These are phyloP conservation scores for Phalloptychus januarius DNA, from an alignment of 2,797 vertebrate genomes.

Conservation along the genomic window DNA sequence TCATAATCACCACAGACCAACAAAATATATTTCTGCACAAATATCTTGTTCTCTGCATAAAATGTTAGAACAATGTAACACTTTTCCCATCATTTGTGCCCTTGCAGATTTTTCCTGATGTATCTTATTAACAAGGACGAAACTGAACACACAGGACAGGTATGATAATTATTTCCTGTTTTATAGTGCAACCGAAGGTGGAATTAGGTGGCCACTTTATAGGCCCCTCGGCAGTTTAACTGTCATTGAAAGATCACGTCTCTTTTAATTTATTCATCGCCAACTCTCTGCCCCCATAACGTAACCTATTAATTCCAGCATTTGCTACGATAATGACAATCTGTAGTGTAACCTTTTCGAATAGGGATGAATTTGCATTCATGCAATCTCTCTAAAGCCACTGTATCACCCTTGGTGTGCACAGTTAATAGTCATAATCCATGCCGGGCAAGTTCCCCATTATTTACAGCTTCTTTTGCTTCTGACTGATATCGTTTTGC, in stretches of 20 bases:
- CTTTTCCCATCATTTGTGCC: constrained; percentile 31
- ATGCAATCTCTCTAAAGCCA: constrained; percentile 36
- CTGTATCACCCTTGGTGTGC: constrained; percentile 26
- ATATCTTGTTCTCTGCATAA: not conserved
- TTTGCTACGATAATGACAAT: constrained; percentile 38
- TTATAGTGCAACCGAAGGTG: constrained; percentile 23
- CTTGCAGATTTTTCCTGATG: constrained; percentile 82
- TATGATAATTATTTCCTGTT: constrained; percentile 43
- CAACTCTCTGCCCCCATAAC: constrained; percentile 1
- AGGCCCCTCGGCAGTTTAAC: constrained; percentile 14
- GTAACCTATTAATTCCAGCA: constrained; percentile 47
- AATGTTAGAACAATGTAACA: not conserved
- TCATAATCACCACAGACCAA: not conserved
- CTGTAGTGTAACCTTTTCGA: constrained; percentile 61
- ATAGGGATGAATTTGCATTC: constrained; percentile 43
- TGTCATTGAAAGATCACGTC: constrained; percentile 20
- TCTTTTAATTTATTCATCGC: constrained; percentile 23
- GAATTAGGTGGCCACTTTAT: constrained; percentile 15
- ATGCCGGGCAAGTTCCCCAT: constrained; percentile 18
- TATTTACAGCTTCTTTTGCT: constrained; percentile 22
- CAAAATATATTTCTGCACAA: not conserved
- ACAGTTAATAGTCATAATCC: constrained; percentile 45
- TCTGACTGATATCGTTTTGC: constrained; percentile 13
- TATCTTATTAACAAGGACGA: constrained; percentile 85
- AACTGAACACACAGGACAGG: constrained; percentile 84